Conservation (phyloP, 1,140 invertebrate genomes). For the Eciton burchellii region DNA sequence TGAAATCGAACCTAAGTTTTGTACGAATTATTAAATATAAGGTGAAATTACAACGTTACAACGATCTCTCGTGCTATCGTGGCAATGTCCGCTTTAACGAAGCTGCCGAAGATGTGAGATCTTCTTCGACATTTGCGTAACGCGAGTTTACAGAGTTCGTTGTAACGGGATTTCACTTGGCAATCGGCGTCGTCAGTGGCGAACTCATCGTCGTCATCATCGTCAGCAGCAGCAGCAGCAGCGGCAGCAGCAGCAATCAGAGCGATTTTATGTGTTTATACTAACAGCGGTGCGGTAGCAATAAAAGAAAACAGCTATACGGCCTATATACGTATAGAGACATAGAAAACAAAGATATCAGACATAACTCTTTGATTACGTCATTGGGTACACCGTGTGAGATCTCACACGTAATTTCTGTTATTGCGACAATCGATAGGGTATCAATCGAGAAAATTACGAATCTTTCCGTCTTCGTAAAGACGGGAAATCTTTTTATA, state of each 20-base stretch:
- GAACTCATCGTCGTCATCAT: too few species aligned
- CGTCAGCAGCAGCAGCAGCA: neutral
- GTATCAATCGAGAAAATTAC: neutral
- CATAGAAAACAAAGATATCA: neutral
- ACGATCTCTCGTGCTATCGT: too few species aligned
- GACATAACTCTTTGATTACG: neutral
- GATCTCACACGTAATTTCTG: neutral
- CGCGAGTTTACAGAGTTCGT: neutral
- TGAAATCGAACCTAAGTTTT: too few species aligned
- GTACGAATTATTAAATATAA: too few species aligned
- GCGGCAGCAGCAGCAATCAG: neutral
- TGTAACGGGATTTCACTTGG: neutral
- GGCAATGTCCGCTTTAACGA: too few species aligned
- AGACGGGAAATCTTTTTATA: too few species aligned
- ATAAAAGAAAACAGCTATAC: conserved; percentile 41
- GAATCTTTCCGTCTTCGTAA: neutral
- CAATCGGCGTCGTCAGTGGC: too few species aligned
- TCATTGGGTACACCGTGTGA: too few species aligned
- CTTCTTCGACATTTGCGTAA: neutral
- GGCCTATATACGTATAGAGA: conserved; percentile 24
- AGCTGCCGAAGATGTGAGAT: too few species aligned
- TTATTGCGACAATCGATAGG: too few species aligned
- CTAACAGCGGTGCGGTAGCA: conserved; percentile 17
- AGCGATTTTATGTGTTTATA: conserved; percentile 21
- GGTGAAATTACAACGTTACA: too few species aligned